Percentiles rank a stretch among this genome's conserved stretches.
phyloP scores from a whole-genome alignment of 2,797 vertebrate species.

The Oryzias sinensis region DNA sequence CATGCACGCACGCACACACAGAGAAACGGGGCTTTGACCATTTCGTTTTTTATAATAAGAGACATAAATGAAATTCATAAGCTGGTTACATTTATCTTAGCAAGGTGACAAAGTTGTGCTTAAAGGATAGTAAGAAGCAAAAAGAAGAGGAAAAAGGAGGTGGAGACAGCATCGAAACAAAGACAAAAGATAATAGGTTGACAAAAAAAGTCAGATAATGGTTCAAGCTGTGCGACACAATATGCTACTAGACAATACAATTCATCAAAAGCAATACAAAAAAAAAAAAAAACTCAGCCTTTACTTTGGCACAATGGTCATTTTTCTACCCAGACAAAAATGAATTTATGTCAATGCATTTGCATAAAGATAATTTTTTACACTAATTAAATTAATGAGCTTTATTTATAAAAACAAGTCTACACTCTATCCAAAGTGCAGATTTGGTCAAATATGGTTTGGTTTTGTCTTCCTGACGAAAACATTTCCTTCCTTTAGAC shows the following conservation, averaged over 20 bases:
- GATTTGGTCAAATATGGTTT: no score
- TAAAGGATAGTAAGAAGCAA: neutral
- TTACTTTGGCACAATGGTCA: neutral
- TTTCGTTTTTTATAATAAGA: slow-evolving; percentile 24
- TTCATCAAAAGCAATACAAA: neutral
- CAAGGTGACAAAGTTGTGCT: slow-evolving; percentile 68
- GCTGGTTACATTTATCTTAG: slow-evolving; percentile 72
- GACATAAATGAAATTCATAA: slow-evolving; percentile 15
- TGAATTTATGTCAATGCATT: no score
- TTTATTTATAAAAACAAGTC: no score
- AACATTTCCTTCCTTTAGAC: no score
- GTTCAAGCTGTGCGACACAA: slow-evolving; percentile 13
- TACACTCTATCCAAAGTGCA: no score
- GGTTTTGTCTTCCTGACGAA: no score
- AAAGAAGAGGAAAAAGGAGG: slow-evolving; percentile 39
- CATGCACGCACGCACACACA: slow-evolving; percentile 47
- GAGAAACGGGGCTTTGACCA: neutral
- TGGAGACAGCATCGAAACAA: slow-evolving; percentile 19
- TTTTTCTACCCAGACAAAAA: neutral
- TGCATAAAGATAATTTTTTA: no score
- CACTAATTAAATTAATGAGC: no score
- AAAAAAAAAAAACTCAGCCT: neutral
- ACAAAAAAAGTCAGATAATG: slow-evolving; percentile 1
- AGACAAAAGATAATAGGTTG: slow-evolving; percentile 16
- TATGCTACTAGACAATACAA: neutral